Percentiles rank a stretch among this genome's conserved stretches.
phyloP scores from a whole-genome alignment of 92 coral and sea anemone species.

The Siderastrea radians region DNA sequence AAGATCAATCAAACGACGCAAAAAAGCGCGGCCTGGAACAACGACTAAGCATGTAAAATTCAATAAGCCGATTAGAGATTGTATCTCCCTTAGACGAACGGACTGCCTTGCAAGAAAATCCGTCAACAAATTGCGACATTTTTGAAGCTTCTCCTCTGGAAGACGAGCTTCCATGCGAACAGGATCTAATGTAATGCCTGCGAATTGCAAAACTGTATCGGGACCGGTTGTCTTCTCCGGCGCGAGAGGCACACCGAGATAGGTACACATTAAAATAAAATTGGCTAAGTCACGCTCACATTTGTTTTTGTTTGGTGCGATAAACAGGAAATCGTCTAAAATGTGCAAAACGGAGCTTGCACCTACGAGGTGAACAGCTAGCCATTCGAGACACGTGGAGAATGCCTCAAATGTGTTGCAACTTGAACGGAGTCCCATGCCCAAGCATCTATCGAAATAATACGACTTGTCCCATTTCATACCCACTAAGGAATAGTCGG shows the following conservation, averaged over 20 bases:
- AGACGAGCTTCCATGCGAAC: constrained; percentile 23
- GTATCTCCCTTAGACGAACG: constrained; percentile 16
- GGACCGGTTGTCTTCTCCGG: constrained; percentile 21
- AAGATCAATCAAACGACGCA: constrained; percentile 34
- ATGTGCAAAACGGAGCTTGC: constrained; percentile 32
- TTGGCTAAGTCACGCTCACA: constrained; percentile 16
- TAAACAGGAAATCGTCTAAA: constrained; percentile 53
- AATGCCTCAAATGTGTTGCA: constrained; percentile 40
- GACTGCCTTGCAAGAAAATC: not conserved
- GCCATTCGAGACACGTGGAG: constrained; percentile 50
- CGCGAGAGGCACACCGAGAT: constrained; percentile 52
- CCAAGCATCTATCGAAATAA: constrained; percentile 37
- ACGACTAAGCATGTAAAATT: constrained; percentile 31
- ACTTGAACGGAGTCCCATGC: constrained; percentile 34
- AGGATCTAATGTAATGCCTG: constrained; percentile 30
- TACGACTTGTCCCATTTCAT: constrained; percentile 32
- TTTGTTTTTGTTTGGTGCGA: not conserved
- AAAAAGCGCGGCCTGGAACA: constrained; percentile 45
- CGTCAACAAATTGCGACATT: not conserved
- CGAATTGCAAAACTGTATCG: constrained; percentile 29
- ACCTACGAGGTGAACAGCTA: constrained; percentile 11
- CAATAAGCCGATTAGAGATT: constrained; percentile 38
- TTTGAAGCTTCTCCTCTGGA: constrained; percentile 28
- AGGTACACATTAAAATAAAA: constrained; percentile 40
- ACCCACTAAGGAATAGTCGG: constrained; percentile 45